phyloP scores from a whole-genome alignment of 2,113 vertebrate genomes.

The Willisornis vidua region DNA sequence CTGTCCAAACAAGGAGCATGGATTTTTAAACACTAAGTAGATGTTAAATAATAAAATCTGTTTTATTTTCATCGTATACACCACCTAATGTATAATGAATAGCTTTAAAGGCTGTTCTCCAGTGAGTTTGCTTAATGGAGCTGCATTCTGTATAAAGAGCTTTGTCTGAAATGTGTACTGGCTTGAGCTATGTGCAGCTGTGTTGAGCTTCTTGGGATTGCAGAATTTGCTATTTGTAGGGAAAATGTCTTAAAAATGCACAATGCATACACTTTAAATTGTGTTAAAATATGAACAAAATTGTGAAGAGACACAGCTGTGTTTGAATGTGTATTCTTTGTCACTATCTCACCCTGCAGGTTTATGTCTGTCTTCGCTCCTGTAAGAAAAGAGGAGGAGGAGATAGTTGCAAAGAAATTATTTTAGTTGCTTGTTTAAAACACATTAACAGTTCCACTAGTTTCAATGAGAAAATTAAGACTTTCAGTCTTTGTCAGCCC shows the following conservation, averaged over 20 bases:
- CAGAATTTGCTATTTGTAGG: not conserved
- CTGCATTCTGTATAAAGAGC: not conserved
- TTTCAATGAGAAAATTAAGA: not conserved
- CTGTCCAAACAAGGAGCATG: not conserved
- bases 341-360: not conserved
- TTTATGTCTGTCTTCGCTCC: not conserved
- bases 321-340: not conserved
- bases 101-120: not conserved
- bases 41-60: not conserved
- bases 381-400: not conserved
- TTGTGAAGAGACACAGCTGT: slow-evolving; percentile 18
- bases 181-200: slow-evolving; percentile 19
- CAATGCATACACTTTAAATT: not conserved
- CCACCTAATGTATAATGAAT: not conserved
- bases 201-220: not conserved
- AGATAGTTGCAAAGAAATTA: not conserved
- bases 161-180: not conserved
- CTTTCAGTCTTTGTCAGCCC: not conserved
- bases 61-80: not conserved
- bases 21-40: slow-evolving; percentile 1
- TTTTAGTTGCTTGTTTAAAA: not conserved
- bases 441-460: not conserved
- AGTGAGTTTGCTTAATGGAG: not conserved
- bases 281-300: slow-evolving; percentile 20
- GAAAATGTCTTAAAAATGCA: not conserved